A percentile compares a stretch with the other conserved stretches of the same genome.
Conservation (phyloP, 2,113 vertebrate species). For the Anarrhichthys ocellatus region DNA sequence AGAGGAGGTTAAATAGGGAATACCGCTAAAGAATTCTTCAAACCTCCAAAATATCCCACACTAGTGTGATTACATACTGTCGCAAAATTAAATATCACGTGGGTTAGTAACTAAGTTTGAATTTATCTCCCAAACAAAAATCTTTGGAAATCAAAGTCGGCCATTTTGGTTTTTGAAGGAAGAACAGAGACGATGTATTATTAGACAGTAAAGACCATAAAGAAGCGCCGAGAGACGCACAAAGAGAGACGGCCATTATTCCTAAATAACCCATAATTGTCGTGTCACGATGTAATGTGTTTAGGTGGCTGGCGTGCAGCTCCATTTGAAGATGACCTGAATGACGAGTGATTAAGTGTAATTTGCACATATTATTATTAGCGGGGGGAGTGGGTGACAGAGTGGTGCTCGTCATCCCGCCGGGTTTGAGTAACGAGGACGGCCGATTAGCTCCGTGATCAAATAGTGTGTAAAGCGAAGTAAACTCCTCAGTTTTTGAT, state of each 20-base stretch:
- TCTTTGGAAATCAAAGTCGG: neutral
- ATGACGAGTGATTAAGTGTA: slow-evolving; percentile 81
- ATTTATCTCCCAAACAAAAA: slow-evolving; percentile 26
- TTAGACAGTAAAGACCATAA: slow-evolving; percentile 57
- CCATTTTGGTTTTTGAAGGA: neutral
- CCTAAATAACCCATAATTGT: slow-evolving; percentile 82
- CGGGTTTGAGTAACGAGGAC: slow-evolving; percentile 28
- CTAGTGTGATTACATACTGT: neutral
- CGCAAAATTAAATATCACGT: neutral
- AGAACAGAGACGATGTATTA: slow-evolving; percentile 4
- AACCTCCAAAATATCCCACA: neutral
- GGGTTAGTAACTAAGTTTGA: neutral
- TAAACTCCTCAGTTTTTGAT: slow-evolving; percentile 27
- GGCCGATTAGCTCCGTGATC: slow-evolving; percentile 35
- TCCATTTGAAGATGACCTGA: slow-evolving; percentile 77
- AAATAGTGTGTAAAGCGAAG: slow-evolving; percentile 33
- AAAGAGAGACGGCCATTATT: slow-evolving; percentile 74
- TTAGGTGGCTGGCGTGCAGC: slow-evolving; percentile 71
- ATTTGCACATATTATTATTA: slow-evolving; percentile 83
- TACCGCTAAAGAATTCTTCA: neutral
- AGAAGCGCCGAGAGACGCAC: slow-evolving; percentile 69
- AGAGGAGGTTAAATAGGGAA: slow-evolving; percentile 1
- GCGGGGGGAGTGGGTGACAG: slow-evolving; percentile 34
- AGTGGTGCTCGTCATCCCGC: slow-evolving; percentile 35
- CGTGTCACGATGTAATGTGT: slow-evolving; percentile 66